These are phyloP conservation scores for Sapajus apella DNA, from an alignment of 2,113 vertebrate genomes.

Conservation along the genomic window DNA sequence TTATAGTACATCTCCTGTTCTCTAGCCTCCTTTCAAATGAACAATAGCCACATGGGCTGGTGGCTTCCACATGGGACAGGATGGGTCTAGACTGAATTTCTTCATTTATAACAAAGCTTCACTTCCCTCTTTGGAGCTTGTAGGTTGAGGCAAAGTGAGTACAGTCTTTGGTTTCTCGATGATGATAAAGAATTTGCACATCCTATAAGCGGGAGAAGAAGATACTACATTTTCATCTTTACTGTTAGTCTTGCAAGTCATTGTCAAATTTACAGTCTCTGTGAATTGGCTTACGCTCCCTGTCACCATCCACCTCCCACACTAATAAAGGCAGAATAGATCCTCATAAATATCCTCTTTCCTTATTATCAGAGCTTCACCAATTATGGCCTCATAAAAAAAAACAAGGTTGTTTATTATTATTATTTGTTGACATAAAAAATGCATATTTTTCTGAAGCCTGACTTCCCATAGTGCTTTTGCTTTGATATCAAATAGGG, in stretches of 20 bases:
- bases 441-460: conserved; percentile 77
- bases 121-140: neutral
- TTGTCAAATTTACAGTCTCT: conserved; percentile 82
- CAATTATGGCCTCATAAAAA: conserved; percentile 83
- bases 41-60: neutral
- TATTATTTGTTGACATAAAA: conserved; percentile 81
- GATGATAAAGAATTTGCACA: neutral
- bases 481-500: conserved; percentile 80
- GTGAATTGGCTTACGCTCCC: conserved; percentile 82
- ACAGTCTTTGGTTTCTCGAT: neutral
- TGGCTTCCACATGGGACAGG: neutral
- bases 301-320: conserved; percentile 83
- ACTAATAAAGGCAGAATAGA: conserved; percentile 85
- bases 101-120: neutral
- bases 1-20: neutral
- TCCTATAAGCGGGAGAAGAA: neutral
- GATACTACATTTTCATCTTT: conserved; percentile 45
- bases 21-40: neutral
- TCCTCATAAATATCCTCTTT: conserved; percentile 85
- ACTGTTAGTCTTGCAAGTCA: conserved; percentile 34
- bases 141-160: neutral
- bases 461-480: conserved; percentile 67
- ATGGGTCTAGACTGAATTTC: neutral
- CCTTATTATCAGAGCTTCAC: conserved; percentile 86
- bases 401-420: conserved; percentile 61